Evolutionary conservation across 2,888 invertebrate genomes (phyloP).

Genomic region (Ornithoptera alexandrae): DNA sequence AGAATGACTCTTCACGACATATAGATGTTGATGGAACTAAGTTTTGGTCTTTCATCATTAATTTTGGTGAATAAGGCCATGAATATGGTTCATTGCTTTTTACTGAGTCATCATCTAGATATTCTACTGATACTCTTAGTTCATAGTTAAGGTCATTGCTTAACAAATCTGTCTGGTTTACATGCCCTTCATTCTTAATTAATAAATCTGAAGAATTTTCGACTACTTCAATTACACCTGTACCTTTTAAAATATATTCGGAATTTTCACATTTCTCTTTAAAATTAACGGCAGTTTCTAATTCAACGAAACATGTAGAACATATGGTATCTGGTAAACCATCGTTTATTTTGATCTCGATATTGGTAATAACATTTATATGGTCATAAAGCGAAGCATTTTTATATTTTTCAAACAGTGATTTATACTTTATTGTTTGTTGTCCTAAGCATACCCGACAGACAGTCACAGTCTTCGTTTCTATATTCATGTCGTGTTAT

Average conservation of each 20-base stretch:
- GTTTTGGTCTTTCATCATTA: background rate
- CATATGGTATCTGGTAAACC: constrained; percentile 64
- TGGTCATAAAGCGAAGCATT: constrained; percentile 50
- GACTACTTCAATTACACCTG: constrained; percentile 12
- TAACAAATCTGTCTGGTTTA: background rate
- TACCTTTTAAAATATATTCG: constrained; percentile 43
- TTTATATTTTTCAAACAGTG: constrained; percentile 57
- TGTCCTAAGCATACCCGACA: constrained; percentile 60
- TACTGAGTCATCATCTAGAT: constrained; percentile 19
- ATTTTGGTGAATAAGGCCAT: background rate
- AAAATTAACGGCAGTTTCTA: constrained; percentile 57
- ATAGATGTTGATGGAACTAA: background rate
- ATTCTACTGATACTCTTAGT: constrained; percentile 1
- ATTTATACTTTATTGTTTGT: constrained; percentile 44
- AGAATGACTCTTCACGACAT: constrained; percentile 35
- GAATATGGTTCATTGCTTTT: background rate
- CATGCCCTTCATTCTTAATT: constrained; percentile 42
- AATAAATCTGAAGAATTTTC: constrained; percentile 29
- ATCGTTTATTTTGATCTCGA: constrained; percentile 54
- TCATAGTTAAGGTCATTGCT: constrained; percentile 21
- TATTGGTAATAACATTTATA: constrained; percentile 53
- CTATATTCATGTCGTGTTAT: constrained; percentile 36
- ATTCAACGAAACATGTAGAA: constrained; percentile 52
- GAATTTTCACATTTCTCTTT: constrained; percentile 60
- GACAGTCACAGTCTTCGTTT: constrained; percentile 39